Base-by-base conservation (phyloP, 2,888 invertebrate species). In the Parnassius orleans region DNA sequence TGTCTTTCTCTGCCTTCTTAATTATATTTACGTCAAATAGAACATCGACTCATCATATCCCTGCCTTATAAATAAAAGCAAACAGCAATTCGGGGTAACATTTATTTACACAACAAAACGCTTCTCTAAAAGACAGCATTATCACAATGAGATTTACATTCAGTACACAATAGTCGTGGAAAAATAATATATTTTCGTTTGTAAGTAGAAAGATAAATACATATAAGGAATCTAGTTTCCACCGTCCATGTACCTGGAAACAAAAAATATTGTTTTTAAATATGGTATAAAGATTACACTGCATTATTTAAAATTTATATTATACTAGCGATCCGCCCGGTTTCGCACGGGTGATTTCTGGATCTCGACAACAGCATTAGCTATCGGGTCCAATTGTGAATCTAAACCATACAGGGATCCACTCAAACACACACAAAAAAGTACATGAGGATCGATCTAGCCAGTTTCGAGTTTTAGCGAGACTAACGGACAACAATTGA, bases 71-170 rank as follows among this genome's bases (percentile, higher is more conserved):
- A 72, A 70, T 69, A 70, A 69, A 68, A 68, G 53, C 61, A 60
- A 61, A 63, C 57, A 58, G 57, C 61, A 66, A 69, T 64, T 66
- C 64, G 67, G 68, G 72, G 74, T 79, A 79, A 81, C 76, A 74
- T 77, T 80, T 80, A 83, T 84, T 79, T 81, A 80, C 83, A 84
- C 66, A 75, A 73, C 72, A 71, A 72, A 72, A 70, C 69, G 73
- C 72, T 65, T 74, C 69, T 67, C 68, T 72, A 69, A 65, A 67
- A 69, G 65, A 66, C 68, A 63, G 54, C 62, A 63, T 76, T 81
- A 84, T 84, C 84, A 85, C 84, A 85, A 79, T 78, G 78, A 80
- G 79, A 82, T 79, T 71, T 72, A 68, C 66, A 59, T 65, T 65
- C 57, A 61, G 60, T 70, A 71, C 67, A 70, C 47, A 58, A 52